Evolutionary conservation across 2,113 vertebrate species (phyloP).

Genomic region (Oncorhynchus gorbuscha): DNA sequence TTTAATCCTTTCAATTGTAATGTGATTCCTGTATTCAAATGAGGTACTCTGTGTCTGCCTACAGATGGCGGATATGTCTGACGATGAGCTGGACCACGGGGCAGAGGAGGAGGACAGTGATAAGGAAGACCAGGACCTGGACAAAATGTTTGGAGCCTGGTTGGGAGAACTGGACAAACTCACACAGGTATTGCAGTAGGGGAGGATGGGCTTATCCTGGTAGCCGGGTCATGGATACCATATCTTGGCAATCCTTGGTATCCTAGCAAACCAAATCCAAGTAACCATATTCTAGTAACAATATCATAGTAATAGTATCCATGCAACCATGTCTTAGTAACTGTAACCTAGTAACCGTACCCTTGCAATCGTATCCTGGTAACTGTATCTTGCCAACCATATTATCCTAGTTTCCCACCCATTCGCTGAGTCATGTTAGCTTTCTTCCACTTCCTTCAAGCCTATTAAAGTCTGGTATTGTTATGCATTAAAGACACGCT

Average conservation of each 20-base stretch:
- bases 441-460: too few relatives aligned
- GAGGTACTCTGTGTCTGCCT: constrained; percentile 13
- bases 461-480: too few relatives aligned
- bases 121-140: constrained; percentile 97
- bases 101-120: constrained; percentile 97
- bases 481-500: too few relatives aligned
- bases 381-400: too few relatives aligned
- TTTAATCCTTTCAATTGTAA: too few relatives aligned
- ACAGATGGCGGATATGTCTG: constrained; percentile 97
- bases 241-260: constrained; percentile 67
- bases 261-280: not conserved
- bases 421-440: too few relatives aligned
- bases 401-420: too few relatives aligned
- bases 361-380: too few relatives aligned
- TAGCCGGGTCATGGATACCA: constrained; percentile 52
- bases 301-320: not conserved
- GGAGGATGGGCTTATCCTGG: constrained; percentile 45
- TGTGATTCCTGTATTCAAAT: too few relatives aligned
- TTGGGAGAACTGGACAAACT: constrained; percentile 92
- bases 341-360: too few relatives aligned
- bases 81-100: constrained; percentile 96
- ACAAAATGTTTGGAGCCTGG: constrained; percentile 99
- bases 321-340: not conserved
- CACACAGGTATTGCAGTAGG: constrained; percentile 72
- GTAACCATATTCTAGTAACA: constrained; percentile 65